Evolutionary conservation across 2,113 vertebrate genomes (phyloP), one percentile per base, ranked within the genome.

Genomic region (Paedocypris sp.): DNA sequence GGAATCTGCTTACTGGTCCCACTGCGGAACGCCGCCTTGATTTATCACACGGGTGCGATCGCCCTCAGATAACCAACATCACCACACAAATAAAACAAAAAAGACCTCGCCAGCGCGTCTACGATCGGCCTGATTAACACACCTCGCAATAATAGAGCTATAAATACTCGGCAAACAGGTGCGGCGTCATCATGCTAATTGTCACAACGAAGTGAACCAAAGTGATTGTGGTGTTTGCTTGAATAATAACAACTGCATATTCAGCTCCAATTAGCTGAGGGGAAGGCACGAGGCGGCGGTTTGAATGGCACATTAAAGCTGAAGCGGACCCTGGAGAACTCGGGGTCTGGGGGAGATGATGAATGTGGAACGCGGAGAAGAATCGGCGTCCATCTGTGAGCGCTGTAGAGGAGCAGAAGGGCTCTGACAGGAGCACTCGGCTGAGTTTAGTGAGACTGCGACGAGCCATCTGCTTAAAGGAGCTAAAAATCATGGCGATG

Each of bases 191-290:
- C 80, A 79, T 73, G 69, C 73, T 77, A 80, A 81, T 80, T 76
- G 73, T 73, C 74, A 68, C 79, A 79, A 80, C 76, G 75, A 70
- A 69, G 42, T 54, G 74, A 83, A 82, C 79, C 79, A 80, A 81
- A 83, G 75, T 81, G 78, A 85, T 85, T 83, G 77, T 75, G 74
- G 64, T 76, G 83, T 84, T 85, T 76, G 78, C 84, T 79, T 74
- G 82, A 80, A 82, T 81, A 79, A 76, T 77, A 77, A 68, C 73
- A 73, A 81, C 72, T 76, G 78, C 80, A 70, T 64, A 79, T 82
- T 33, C 68, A 75, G 73, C 78, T 76, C 76, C 82, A 81, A 83
- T 86, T 84, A 85, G 82, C 63, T 59, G 26, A 20, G 35, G 42
- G 48, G 22, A 66, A 70, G 72, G 69, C 60, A 61, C n/a, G 45